A percentile compares a stretch with the other conserved stretches of the same genome.
These are phyloP conservation scores for Cotesia congregata DNA, from an alignment of 2,888 invertebrate species.

Conservation along the genomic window DNA sequence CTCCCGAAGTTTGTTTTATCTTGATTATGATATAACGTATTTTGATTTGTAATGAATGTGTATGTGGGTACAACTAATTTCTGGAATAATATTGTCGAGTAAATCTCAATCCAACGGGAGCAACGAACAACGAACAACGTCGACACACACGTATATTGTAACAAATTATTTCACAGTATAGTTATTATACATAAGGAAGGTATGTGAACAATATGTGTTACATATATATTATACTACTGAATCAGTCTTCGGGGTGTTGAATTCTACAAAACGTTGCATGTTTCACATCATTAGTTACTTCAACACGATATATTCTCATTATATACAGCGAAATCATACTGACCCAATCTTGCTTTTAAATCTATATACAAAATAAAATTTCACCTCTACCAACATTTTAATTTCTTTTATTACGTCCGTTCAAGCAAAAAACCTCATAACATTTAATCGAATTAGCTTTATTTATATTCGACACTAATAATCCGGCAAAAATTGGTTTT, in stretches of 20 bases:
- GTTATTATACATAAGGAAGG: no score
- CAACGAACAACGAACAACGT: background rate
- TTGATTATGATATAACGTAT: background rate
- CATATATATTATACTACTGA: conserved; percentile 15
- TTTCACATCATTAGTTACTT: conserved; percentile 49
- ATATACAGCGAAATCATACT: conserved; percentile 47
- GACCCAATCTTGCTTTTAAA: conserved; percentile 46
- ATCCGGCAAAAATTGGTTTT: background rate
- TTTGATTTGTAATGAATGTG: background rate
- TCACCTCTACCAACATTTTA: conserved; percentile 15
- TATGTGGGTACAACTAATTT: conserved; percentile 7
- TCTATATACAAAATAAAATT: conserved; percentile 32
- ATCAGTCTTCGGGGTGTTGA: conserved; percentile 47
- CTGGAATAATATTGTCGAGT: background rate
- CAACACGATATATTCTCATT: conserved; percentile 56
- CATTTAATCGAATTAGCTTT: background rate
- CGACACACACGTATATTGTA: conserved; percentile 9
- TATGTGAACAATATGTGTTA: background rate
- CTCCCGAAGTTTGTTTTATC: background rate
- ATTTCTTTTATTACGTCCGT: conserved; percentile 4
- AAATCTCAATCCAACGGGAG: conserved; percentile 11
- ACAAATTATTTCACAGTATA: conserved; percentile 15
- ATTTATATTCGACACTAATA: background rate
- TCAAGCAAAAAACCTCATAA: background rate
- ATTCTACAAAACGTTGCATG: conserved; percentile 55